Conservation (phyloP, 1,140 invertebrate genomes). For the Nebria ingens region DNA sequence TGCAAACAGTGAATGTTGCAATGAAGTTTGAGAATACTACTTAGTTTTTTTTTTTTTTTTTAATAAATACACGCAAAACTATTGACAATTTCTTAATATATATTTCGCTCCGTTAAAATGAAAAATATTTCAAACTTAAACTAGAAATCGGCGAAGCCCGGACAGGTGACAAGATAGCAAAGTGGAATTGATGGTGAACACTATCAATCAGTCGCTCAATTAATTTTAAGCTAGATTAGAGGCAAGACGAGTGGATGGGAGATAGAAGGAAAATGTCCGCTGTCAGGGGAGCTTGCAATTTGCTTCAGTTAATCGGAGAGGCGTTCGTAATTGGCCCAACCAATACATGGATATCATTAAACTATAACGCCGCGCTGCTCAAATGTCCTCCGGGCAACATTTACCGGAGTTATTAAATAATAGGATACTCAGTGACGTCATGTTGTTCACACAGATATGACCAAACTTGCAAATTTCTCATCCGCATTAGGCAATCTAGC, state of each 20-base stretch:
- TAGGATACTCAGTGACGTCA: not conserved
- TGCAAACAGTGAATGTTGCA: too few relatives aligned
- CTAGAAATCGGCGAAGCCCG: too few relatives aligned
- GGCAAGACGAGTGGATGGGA: too few relatives aligned
- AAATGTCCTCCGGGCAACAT: not conserved
- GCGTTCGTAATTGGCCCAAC: not conserved
- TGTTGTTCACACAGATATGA: not conserved
- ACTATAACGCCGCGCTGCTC: not conserved
- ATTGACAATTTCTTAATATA: too few relatives aligned
- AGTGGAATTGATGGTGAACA: not conserved
- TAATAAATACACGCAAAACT: too few relatives aligned
- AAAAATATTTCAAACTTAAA: too few relatives aligned
- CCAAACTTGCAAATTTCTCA: too few relatives aligned
- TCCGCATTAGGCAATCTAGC: too few relatives aligned
- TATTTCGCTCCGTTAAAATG: too few relatives aligned
- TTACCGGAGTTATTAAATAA: not conserved
- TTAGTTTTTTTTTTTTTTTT: too few relatives aligned
- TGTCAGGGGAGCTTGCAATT: not conserved
- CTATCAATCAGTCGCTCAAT: not conserved
- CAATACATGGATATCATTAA: not conserved
- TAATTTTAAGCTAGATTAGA: not conserved
- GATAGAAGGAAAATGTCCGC: not conserved
- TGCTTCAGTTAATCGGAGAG: not conserved
- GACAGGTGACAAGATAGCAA: too few relatives aligned
- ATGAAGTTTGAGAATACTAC: too few relatives aligned